These are phyloP conservation scores for Lymantria dispar DNA, from an alignment of 2,888 invertebrate genomes.

Conservation along the genomic window DNA sequence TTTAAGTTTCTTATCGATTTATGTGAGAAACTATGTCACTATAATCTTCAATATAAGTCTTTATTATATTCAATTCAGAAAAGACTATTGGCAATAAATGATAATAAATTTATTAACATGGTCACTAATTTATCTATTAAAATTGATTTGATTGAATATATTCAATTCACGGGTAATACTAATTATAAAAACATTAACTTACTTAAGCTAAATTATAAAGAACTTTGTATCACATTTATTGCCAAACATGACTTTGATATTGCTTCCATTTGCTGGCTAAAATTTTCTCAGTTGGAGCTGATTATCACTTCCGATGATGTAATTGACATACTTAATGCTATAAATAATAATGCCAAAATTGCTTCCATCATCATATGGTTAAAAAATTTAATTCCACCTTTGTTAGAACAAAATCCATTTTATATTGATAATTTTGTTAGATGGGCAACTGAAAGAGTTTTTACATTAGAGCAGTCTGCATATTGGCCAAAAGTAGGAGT, in stretches of 20 bases:
- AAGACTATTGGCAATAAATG: constrained; percentile 44
- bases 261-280: constrained; percentile 74
- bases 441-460: constrained; percentile 74
- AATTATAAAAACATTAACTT: constrained; percentile 55
- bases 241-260: constrained; percentile 69
- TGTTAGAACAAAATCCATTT: constrained; percentile 71
- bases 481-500: constrained; percentile 80
- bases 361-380: constrained; percentile 71
- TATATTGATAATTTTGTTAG: constrained; percentile 71
- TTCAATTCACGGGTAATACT: constrained; percentile 59
- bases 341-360: constrained; percentile 69
- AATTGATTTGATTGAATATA: constrained; percentile 69
- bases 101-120: constrained; percentile 35
- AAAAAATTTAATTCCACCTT: constrained; percentile 65
- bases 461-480: constrained; percentile 65
- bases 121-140: constrained; percentile 62
- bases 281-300: constrained; percentile 61
- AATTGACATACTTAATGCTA: constrained; percentile 58
- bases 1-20: constrained; percentile 48
- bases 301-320: constrained; percentile 50
- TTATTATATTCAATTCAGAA: constrained; percentile 62
- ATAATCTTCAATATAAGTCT: constrained; percentile 53
- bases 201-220: constrained; percentile 54
- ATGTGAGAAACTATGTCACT: constrained; percentile 51
- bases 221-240: constrained; percentile 63